A percentile compares a stretch with the other conserved stretches of the same genome.
Evolutionary conservation across 2,113 vertebrate genomes (phyloP).

Genomic region (Orthonyx spaldingii): DNA sequence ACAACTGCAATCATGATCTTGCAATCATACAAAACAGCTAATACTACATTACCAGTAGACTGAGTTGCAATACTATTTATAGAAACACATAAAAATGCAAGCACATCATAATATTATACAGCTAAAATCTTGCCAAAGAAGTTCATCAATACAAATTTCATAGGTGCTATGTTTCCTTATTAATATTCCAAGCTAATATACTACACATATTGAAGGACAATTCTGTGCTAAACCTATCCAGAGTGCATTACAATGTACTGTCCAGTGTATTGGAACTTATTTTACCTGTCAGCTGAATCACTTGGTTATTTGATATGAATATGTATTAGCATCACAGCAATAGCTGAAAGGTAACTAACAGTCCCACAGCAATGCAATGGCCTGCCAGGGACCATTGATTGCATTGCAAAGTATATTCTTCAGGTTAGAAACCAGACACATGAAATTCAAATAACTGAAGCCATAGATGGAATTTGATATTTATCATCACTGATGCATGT

Average conservation of each 20-base stretch:
- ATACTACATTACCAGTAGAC: neutral
- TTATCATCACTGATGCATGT: neutral
- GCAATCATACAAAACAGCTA: neutral
- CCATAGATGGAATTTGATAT: neutral
- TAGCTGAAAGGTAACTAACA: constrained; percentile 35
- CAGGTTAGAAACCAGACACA: neutral
- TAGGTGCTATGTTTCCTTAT: neutral
- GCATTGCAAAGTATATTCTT: neutral
- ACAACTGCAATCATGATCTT: neutral
- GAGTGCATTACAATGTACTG: neutral
- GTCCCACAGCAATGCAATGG: neutral
- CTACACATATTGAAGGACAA: neutral
- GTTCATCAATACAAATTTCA: constrained; percentile 1
- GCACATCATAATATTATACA: neutral
- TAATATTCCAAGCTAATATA: neutral
- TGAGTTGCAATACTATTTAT: neutral
- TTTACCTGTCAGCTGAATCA: constrained; percentile 18
- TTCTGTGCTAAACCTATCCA: neutral
- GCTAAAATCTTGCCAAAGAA: neutral
- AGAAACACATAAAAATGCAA: constrained; percentile 7
- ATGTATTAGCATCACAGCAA: constrained; percentile 6
- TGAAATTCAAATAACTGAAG: constrained; percentile 20
- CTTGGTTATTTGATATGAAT: neutral
- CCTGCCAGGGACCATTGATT: constrained; percentile 5
- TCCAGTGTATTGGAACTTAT: constrained; percentile 25